These are phyloP conservation scores for Stylophora pistillata DNA, from an alignment of 64 coral and sea anemone species.

Conservation along the genomic window DNA sequence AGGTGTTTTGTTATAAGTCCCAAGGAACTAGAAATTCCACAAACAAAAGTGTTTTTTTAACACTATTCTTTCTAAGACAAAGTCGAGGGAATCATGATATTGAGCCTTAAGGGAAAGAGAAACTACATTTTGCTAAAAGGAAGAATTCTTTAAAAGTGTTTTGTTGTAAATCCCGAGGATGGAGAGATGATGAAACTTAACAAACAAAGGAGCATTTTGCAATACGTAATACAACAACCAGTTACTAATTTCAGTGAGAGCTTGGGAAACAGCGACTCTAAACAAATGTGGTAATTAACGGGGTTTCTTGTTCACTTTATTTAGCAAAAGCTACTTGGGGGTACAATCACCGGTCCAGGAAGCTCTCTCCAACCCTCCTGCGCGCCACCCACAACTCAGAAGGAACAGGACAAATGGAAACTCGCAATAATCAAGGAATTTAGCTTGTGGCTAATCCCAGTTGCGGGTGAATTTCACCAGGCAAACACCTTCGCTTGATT, in stretches of 20 bases:
- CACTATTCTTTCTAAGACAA: too few relatives aligned
- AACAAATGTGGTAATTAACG: too few relatives aligned
- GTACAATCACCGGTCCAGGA: not conserved
- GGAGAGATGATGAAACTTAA: not conserved
- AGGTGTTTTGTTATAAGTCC: too few relatives aligned
- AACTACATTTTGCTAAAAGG: too few relatives aligned
- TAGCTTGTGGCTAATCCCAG: not conserved
- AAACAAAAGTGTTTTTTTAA: too few relatives aligned
- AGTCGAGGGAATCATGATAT: too few relatives aligned
- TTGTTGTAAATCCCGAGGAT: too few relatives aligned
- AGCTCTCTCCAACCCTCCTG: conserved; percentile 3
- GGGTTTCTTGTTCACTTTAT: not conserved
- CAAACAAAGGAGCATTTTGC: not conserved
- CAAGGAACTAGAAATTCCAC: too few relatives aligned
- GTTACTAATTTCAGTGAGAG: not conserved
- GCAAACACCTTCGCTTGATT: not conserved
- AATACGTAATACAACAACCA: not conserved
- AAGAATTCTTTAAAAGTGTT: too few relatives aligned
- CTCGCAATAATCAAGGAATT: conserved; percentile 36
- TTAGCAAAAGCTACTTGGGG: not conserved
- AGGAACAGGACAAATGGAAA: conserved; percentile 34
- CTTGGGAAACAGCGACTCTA: too few relatives aligned
- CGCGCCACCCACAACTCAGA: conserved; percentile 28
- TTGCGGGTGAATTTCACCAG: not conserved
- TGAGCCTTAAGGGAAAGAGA: too few relatives aligned